These are phyloP conservation scores for Prunella strophiata DNA, from an alignment of 2,797 vertebrate species.

Conservation along the genomic window DNA sequence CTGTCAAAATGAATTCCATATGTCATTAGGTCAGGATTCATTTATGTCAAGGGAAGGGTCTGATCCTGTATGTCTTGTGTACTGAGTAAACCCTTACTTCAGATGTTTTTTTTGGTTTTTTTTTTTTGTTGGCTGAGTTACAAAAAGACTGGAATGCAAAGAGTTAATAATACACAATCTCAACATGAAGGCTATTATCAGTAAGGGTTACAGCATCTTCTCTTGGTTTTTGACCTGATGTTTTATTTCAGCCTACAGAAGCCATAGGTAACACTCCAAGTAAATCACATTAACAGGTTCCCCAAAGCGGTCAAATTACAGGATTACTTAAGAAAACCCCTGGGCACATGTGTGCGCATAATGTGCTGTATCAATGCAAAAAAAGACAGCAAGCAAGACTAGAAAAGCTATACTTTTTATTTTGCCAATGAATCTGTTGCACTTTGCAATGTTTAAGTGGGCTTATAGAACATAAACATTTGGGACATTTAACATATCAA, in stretches of 20 bases:
- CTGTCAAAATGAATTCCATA: slow-evolving; percentile 69
- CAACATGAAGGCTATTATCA: background rate
- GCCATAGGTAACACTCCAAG: slow-evolving; percentile 48
- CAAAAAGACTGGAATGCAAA: background rate
- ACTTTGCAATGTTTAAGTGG: slow-evolving; percentile 79
- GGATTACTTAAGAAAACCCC: slow-evolving; percentile 56
- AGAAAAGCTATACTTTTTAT: slow-evolving; percentile 45
- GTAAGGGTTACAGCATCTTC: slow-evolving; percentile 46
- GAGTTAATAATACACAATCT: background rate
- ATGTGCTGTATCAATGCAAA: slow-evolving; percentile 73
- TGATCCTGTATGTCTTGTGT: background rate
- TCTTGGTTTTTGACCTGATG: slow-evolving; percentile 26
- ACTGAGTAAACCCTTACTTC: background rate
- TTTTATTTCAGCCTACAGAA: slow-evolving; percentile 50
- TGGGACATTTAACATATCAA: slow-evolving; percentile 85
- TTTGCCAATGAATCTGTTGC: slow-evolving; percentile 76
- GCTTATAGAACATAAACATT: slow-evolving; percentile 74
- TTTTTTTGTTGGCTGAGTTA: background rate
- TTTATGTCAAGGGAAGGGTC: slow-evolving; percentile 15
- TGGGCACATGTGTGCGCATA: background rate
- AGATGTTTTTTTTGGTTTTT: background rate
- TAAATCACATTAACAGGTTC: slow-evolving; percentile 71
- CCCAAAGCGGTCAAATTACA: slow-evolving; percentile 67
- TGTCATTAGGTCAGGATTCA: slow-evolving; percentile 59
- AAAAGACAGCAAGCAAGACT: slow-evolving; percentile 32